These are phyloP conservation scores for Eupithecia inturbata DNA, from an alignment of 2,888 invertebrate species.

Conservation along the genomic window DNA sequence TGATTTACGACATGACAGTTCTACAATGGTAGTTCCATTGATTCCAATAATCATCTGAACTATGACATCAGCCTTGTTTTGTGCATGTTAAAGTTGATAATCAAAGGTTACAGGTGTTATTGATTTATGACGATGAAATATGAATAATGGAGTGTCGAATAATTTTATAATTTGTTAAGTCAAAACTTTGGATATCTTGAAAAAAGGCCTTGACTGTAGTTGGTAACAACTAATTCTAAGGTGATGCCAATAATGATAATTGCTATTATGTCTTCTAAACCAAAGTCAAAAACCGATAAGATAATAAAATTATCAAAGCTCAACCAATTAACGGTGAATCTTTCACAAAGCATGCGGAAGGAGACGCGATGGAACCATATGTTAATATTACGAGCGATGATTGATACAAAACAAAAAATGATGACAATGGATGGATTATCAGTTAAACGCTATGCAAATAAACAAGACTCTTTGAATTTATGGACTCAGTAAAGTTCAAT, in stretches of 20 bases:
- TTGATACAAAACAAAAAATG: constrained; percentile 37
- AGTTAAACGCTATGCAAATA: constrained; percentile 23
- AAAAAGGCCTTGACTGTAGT: not conserved
- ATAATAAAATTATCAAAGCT: not conserved
- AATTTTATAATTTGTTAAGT: not conserved
- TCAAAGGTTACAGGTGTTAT: constrained; percentile 4
- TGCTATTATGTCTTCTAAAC: not conserved
- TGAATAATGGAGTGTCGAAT: not conserved
- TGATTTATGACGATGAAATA: constrained; percentile 3
- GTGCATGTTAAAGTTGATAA: constrained; percentile 60
- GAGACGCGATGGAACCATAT: constrained; percentile 42
- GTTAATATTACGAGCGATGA: constrained; percentile 41
- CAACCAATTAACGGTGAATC: constrained; percentile 5
- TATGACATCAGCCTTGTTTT: constrained; percentile 70
- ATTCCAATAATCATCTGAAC: constrained; percentile 65
- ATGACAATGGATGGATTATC: constrained; percentile 28
- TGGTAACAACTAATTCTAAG: not conserved
- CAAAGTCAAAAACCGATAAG: not conserved
- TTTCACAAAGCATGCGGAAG: constrained; percentile 54
- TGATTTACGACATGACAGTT: constrained; percentile 65
- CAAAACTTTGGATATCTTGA: not conserved
- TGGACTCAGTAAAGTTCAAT: constrained; percentile 6
- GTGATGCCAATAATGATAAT: not conserved
- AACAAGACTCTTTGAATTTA: constrained; percentile 18
- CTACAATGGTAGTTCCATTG: constrained; percentile 58